Evolutionary conservation across 2,113 vertebrate species (phyloP).

Genomic region (Nothoprocta perdicaria): DNA sequence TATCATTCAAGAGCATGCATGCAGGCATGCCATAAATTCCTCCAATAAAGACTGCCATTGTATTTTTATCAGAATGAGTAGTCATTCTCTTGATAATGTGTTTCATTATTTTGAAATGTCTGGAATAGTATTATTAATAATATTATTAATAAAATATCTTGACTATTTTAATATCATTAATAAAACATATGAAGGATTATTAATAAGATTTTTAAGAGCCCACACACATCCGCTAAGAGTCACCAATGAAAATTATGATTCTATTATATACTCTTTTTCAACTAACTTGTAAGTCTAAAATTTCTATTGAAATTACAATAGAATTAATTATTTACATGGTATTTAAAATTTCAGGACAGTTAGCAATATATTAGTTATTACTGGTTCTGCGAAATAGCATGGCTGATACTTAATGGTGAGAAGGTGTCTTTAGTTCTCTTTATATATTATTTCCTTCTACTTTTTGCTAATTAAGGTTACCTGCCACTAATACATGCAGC

Average conservation of each 20-base stretch:
- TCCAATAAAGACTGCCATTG: background rate
- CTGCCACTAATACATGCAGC: background rate
- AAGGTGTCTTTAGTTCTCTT: background rate
- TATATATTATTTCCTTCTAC: background rate
- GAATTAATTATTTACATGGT: constrained; percentile 26
- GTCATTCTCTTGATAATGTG: background rate
- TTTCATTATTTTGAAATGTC: background rate
- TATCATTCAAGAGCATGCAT: background rate
- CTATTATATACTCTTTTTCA: background rate
- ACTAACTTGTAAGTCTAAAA: constrained; percentile 5
- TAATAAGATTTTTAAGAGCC: background rate
- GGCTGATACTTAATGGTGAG: background rate
- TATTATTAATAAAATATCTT: constrained; percentile 17
- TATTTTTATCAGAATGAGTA: background rate
- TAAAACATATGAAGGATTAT: background rate
- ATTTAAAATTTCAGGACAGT: constrained; percentile 15
- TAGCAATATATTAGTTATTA: background rate
- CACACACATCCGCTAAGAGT: background rate
- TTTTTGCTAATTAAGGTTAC: background rate
- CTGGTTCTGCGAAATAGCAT: background rate
- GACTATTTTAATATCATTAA: constrained; percentile 35
- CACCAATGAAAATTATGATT: background rate
- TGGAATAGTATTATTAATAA: constrained; percentile 21
- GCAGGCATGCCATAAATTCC: background rate
- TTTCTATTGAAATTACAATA: constrained; percentile 15